Conservation (phyloP, 2,797 vertebrate genomes). For the Perdix hodgsoniae region DNA sequence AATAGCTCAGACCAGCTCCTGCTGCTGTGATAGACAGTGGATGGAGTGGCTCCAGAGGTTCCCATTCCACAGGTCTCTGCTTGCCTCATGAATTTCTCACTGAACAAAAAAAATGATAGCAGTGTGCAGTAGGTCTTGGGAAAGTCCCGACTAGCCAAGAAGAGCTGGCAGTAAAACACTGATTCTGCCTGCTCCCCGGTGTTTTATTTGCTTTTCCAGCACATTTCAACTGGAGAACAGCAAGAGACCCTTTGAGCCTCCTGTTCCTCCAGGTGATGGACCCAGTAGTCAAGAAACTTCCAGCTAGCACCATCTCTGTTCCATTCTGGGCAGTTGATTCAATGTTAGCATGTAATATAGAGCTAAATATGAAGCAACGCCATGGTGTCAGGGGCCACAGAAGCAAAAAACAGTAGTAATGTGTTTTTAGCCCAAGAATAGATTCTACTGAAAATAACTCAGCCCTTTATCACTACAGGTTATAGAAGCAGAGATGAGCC, state of each 20-base stretch:
- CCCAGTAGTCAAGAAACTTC: background rate
- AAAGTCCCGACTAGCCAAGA: background rate
- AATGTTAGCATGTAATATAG: background rate
- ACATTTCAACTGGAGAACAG: background rate
- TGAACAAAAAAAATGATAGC: background rate
- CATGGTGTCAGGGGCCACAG: background rate
- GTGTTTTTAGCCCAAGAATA: background rate
- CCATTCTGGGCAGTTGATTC: too few relatives aligned
- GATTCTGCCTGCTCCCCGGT: too few relatives aligned
- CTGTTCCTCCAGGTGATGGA: background rate
- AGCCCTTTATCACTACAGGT: background rate
- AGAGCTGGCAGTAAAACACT: background rate
- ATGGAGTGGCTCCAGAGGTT: background rate
- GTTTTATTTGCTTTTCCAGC: too few relatives aligned
- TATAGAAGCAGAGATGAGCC: background rate
- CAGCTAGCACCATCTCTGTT: background rate
- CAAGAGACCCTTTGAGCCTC: background rate
- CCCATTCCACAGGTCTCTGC: background rate
- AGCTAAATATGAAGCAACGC: background rate
- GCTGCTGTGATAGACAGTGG: rapidly evolving
- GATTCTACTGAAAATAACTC: background rate
- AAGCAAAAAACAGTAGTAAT: too few relatives aligned
- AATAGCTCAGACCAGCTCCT: background rate
- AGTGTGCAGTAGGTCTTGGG: background rate
- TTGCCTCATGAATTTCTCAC: constrained; percentile 54